Base-by-base conservation (phyloP, 2,888 invertebrate species). In the Helobdella robusta region DNA sequence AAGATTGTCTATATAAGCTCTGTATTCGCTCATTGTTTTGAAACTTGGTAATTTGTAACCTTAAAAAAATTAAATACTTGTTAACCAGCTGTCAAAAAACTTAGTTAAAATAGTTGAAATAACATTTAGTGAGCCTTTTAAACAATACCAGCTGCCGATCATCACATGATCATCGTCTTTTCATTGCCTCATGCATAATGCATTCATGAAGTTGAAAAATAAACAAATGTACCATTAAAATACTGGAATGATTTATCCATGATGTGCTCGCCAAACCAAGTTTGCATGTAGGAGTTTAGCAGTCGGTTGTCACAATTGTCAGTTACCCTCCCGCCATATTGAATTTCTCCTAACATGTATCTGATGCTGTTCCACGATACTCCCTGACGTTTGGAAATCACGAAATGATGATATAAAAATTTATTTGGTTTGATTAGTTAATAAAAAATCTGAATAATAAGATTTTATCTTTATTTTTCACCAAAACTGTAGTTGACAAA, bases 331-430 rank as follows among this genome's bases (percentile, higher is more conserved):
- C 94, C 94, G 18, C 91, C 91, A 71, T 86, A 86, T 75, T 85
- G 85, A 8, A 86, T 84, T 81, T 95, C 94, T 36, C 94, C 93
- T 40, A 94, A 85, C 94, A 95, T 95, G 77, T 94, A 95, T 77
- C 93, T 91, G 11, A 95, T 87, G 0, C 94, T 95, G 25, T 90
- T 90, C 94, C 94, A 95, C 0, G 93, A 93, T 68, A 95, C 90
- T 28, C 93, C 93, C 82, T 83, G 74, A 8, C n/a, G 32, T 50
- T 50, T 50, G 6, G 6, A n/a, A n/a, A n/a, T n/a, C n/a, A n/a
- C n/a, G n/a, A n/a, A n/a, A n/a, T n/a, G n/a, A n/a, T n/a, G n/a
- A n/a, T n/a, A n/a, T n/a, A n/a, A n/a, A n/a, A n/a, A n/a, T n/a
- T n/a, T n/a, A n/a, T n/a, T n/a, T n/a, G n/a, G n/a, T n/a, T n/a